Base-by-base conservation (phyloP, 2,888 invertebrate genomes). In the Scaptomyza polygonia region DNA sequence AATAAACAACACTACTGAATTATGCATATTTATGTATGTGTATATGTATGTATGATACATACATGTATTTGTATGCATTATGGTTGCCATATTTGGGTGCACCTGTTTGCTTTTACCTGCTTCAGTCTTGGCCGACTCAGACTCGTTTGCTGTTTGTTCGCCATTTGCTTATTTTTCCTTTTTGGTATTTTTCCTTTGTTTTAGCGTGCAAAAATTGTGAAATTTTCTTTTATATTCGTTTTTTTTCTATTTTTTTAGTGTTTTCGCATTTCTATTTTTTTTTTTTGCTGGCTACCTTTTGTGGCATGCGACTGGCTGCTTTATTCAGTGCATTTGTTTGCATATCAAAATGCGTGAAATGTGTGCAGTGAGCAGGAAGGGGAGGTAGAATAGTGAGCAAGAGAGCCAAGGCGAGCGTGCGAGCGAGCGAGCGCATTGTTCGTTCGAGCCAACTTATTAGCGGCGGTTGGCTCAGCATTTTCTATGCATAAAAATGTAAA, bases 321-420 rank as follows among this genome's bases (percentile, higher is more conserved):
- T 76, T 79, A 88, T 86, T 72, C 85, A 86, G 63, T 84, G 88
- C 88, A 77, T 86, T 88, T 88, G 81, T 86, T 84, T 88, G 83
- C 83, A 88, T 88, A 88, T 85, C 86, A 83, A 88, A 82, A 83
- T 88, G 88, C 83, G 83, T 82, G 67, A 86, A 86, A 88, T 86
- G 80, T 76, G 72, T 62, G 63, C 45, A 27, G 44, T 29, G n/a
- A n/a, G 30, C 11, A n/a, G 9, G 43, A 12, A n/a, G 9, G 43
- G 36, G 51, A 39, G 5, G 27, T 14, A n/a, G 5, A 16, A 21
- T 16, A 25, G 36, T 48, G 39, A 56, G 48, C 27, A 39, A 51
- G 43, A 21, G 36, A 11, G 36, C 36, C 32, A 21, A 57, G 47
- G 21, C 42, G 40, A 79, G 9, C 2, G 52, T 75, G 29, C 2